Evolutionary conservation across 2,797 vertebrate species (phyloP), one percentile per base, ranked within the genome.

Genomic region (Rhynchotus rufescens): DNA sequence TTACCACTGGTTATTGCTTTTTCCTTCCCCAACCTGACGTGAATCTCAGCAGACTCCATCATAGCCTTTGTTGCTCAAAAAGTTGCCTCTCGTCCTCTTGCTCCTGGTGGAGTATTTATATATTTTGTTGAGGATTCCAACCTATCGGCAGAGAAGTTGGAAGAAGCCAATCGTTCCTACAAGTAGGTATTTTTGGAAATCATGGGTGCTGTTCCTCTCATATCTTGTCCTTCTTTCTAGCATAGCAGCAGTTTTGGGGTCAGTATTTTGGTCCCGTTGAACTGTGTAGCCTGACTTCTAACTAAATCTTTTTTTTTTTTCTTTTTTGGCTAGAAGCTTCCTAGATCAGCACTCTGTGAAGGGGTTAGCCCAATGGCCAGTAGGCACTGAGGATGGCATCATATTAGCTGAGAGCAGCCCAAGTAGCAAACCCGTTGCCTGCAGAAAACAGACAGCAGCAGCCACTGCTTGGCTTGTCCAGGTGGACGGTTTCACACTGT

Each of bases 81-180:
- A 23, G 20, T 5, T 40, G 30, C 28, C 68, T 75, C 64, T 66
- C 14, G 71, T 71, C 32, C 67, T 81, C 30, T 79, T 79, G 57
- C 74, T 34, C 25, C 47, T 93, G 74, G 7, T 74, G 74, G 64
- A 40, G 13, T 89, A 47, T 88, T 76, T 74, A 68, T 79, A 67
- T 61, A 6, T 22, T 90, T 60, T 71, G 49, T 16, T 88, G 92
- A 94, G 79, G 88, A 87, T 68, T 80, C 92, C 77, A 90, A 74
- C 38, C 62, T 38, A 72, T 51, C 72, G 75, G 67, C 74, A 88
- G 80, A 76, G 71, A 74, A 84, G 76, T 61, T 92, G 87, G 87
- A 84, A 87, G 78, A 79, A 90, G 49, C 60, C 77, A 89, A 80
- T 60, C 67, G 60, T 72, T 45, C 74, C 42, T 56, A 81, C 26